These are phyloP conservation scores for Macrotis lagotis DNA, from an alignment of 2,113 vertebrate genomes.

Conservation along the genomic window DNA sequence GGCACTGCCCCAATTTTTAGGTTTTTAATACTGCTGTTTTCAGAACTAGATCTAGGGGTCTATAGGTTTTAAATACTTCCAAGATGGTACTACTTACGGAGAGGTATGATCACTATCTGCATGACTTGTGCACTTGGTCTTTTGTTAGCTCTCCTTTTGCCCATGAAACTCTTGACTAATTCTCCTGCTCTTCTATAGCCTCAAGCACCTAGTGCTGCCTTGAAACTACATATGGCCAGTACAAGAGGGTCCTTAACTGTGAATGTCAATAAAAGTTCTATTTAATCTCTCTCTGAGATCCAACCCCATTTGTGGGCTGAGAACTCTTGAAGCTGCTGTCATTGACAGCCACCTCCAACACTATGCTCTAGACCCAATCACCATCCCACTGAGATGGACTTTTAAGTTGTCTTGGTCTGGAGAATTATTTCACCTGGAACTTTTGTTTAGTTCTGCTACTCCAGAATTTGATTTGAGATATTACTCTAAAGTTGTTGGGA, in stretches of 20 bases:
- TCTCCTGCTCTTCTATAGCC: neutral
- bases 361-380: neutral
- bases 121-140: neutral
- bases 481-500: neutral
- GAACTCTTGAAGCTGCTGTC: neutral
- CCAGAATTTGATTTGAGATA: neutral
- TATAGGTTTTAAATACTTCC: neutral
- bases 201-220: neutral
- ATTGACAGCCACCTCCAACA: neutral
- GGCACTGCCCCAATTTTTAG: neutral
- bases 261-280: neutral
- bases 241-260: neutral
- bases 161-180: neutral
- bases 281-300: neutral
- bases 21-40: neutral
- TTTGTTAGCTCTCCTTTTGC: neutral
- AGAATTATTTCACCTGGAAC: neutral
- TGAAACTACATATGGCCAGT: neutral
- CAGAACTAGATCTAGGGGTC: neutral
- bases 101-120: neutral
- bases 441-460: neutral
- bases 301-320: neutral
- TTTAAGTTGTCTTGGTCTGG: neutral
- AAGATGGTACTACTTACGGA: neutral
- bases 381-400: neutral